Percentiles rank a stretch among this genome's conserved stretches.
Evolutionary conservation across 2,888 invertebrate genomes (phyloP).

Genomic region (Drosophila aldrichi): DNA sequence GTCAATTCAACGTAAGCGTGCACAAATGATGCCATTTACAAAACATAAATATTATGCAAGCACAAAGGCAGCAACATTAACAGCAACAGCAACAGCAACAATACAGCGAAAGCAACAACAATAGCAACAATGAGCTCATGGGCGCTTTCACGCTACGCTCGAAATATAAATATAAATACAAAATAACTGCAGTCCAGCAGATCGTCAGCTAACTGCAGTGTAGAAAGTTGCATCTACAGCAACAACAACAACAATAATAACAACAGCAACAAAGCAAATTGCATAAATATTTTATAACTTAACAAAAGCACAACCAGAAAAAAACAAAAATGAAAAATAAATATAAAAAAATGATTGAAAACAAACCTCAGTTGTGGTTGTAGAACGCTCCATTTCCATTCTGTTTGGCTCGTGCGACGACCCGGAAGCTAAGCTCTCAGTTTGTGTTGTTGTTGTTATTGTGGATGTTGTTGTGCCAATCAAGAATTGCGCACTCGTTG

Average conservation of each 20-base stretch:
- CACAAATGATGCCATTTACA: constrained; percentile 55
- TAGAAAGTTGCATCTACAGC: constrained; percentile 57
- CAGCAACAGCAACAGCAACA: constrained; percentile 27
- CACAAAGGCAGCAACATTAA: constrained; percentile 29
- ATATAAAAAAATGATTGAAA: constrained; percentile 9
- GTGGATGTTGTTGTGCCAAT: constrained; percentile 39
- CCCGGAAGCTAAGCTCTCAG: constrained; percentile 56
- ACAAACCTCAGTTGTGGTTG: constrained; percentile 59
- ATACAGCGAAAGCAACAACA: constrained; percentile 31
- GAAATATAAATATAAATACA: constrained; percentile 59
- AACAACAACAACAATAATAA: constrained; percentile 28
- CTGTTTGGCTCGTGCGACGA: constrained; percentile 21
- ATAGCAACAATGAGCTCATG: constrained; percentile 25
- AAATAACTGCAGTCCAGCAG: constrained; percentile 57
- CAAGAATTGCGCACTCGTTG: constrained; percentile 51
- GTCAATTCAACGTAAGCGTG: constrained; percentile 18
- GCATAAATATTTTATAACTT: constrained; percentile 21
- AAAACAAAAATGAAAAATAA: too few relatives aligned
- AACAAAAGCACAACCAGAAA: neutral
- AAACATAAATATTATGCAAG: constrained; percentile 60
- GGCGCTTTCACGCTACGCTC: constrained; percentile 73
- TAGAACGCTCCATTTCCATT: constrained; percentile 48
- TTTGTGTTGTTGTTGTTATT: constrained; percentile 18
- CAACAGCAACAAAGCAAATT: constrained; percentile 24
- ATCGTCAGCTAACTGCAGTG: constrained; percentile 45